phyloP scores from a whole-genome alignment of 1,140 invertebrate species.

The Paralvinella palmiformis region DNA sequence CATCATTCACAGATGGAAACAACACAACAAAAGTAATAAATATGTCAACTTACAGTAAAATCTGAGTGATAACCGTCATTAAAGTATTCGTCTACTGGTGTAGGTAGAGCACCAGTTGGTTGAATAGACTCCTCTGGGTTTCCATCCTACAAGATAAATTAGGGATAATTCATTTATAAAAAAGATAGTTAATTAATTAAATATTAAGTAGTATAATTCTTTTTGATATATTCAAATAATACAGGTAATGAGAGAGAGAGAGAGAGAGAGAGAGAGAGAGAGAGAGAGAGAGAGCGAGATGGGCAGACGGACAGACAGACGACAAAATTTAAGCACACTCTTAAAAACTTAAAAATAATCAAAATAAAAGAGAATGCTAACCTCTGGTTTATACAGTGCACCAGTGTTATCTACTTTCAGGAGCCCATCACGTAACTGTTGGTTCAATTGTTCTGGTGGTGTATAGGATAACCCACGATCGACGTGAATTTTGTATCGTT shows the following conservation, averaged over 20 bases:
- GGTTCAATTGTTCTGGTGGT: slow-evolving; percentile 47
- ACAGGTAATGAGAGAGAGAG: too few relatives aligned
- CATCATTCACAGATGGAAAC: too few relatives aligned
- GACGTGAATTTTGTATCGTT: slow-evolving; percentile 34
- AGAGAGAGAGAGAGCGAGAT: too few relatives aligned
- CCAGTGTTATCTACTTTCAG: slow-evolving; percentile 40
- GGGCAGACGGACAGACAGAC: too few relatives aligned
- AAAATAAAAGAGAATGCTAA: not conserved
- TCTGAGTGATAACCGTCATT: slow-evolving; percentile 47
- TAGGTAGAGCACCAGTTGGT: slow-evolving; percentile 5
- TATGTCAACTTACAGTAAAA: slow-evolving; percentile 33
- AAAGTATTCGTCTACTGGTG: slow-evolving; percentile 43
- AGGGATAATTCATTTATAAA: too few relatives aligned
- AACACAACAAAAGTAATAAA: too few relatives aligned
- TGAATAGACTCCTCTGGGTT: slow-evolving; percentile 1
- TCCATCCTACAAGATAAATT: not conserved
- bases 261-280: too few relatives aligned
- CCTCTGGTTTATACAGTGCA: slow-evolving; percentile 19
- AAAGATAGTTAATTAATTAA: too few relatives aligned
- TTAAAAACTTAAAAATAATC: too few relatives aligned
- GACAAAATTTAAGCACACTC: too few relatives aligned
- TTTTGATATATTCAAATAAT: too few relatives aligned
- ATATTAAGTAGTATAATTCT: too few relatives aligned
- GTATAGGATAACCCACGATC: slow-evolving; percentile 39
- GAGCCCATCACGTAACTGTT: slow-evolving; percentile 31